Evolutionary conservation across 2,797 vertebrate species (phyloP), one percentile per base, ranked within the genome.

Genomic region (Ctenosaura bakeri): DNA sequence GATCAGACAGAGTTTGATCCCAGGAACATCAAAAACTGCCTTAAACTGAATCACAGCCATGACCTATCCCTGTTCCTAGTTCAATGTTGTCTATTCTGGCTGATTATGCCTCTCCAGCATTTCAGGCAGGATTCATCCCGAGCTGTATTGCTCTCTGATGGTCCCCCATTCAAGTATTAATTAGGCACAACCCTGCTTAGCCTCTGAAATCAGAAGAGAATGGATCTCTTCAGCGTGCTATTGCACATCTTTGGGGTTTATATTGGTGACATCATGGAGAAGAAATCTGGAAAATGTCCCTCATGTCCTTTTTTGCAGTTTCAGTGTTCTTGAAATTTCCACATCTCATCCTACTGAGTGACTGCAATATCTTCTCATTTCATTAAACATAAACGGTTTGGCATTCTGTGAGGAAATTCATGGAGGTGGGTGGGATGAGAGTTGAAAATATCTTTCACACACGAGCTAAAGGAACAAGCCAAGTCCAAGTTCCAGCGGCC

Each of bases 391-490:
- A 24, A 69, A 85, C 10, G 38, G 52, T 88, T 80, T 87, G 88
- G 50, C 88, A 59, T 89, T 83, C 29, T 88, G 71, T 86, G 32
- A 76, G 91, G 77, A 94, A 91, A 91, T 77, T 77, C 56, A 46
- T 0, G 7, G 14, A 32, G 64, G 29, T 64, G 64, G 22, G n/a
- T 42, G 16, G 50, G 89, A 29, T 9, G 14, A 14, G 32, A 20
- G 50, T 7, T 14, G 66, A 52, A 66, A 54, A 69, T 77, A 2
- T 71, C 54, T 76, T 83, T 90, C 90, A 89, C 93, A 90, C 77
- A 82, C 6, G 89, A 84, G 90, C 87, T 2, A 38, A 76, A 2
- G 10, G 0, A 69, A 74, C 1, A 0, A 0, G 0, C 6, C 14
- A 0, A 20, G 22, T 54, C 91, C 84, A 0, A 7, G 38, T 0